Evolutionary conservation across 2,113 vertebrate species (phyloP).

Genomic region (Delphinus delphis): DNA sequence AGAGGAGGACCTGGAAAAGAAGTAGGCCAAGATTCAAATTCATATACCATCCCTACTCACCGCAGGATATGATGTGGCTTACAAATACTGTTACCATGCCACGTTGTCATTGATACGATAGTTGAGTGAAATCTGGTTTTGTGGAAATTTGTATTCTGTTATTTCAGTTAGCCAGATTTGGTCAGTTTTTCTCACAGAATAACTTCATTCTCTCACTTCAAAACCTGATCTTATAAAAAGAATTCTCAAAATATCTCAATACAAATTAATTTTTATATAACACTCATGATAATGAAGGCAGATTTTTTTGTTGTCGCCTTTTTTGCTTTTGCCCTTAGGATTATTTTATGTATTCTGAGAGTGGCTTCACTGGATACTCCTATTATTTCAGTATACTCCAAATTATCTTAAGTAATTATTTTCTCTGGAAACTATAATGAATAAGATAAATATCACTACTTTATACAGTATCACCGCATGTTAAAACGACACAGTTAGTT

Average conservation of each 20-base stretch:
- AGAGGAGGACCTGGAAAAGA: neutral
- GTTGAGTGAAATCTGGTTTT: neutral
- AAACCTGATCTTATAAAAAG: slow-evolving; percentile 33
- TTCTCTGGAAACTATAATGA: neutral
- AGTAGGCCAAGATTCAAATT: neutral
- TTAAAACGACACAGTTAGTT: neutral
- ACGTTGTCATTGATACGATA: neutral
- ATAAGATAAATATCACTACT: neutral
- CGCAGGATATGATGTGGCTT: neutral
- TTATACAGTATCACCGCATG: neutral
- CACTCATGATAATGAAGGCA: neutral
- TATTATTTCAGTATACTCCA: neutral
- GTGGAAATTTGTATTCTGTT: neutral
- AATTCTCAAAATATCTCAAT: slow-evolving; percentile 23
- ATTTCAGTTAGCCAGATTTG: neutral
- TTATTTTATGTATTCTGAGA: neutral
- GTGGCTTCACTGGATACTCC: neutral
- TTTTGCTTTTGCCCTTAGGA: neutral
- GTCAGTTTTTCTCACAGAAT: slow-evolving; percentile 25
- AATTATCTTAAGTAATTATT: slow-evolving; percentile 46
- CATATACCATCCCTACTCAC: neutral
- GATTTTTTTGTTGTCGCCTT: neutral
- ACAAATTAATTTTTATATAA: slow-evolving; percentile 40
- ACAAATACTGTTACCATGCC: neutral
- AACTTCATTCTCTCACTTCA: neutral